Evolutionary conservation across 2,113 vertebrate genomes (phyloP).

Genomic region (Mobula hypostoma): DNA sequence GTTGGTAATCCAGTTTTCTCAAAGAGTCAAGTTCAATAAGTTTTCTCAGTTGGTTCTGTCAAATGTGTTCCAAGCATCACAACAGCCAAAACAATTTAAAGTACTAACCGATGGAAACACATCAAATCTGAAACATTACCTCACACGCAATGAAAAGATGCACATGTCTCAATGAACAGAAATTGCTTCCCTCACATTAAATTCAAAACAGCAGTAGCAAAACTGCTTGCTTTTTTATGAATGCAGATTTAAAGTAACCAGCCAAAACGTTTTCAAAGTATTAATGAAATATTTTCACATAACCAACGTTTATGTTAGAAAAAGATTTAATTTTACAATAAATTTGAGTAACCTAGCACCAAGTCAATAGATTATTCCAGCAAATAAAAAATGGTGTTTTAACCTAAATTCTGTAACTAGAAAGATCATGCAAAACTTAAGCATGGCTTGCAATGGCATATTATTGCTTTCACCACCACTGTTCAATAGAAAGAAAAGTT

Average conservation of each 20-base stretch:
- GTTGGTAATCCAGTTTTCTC: background rate
- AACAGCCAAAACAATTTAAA: constrained; percentile 10
- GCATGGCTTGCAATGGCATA: background rate
- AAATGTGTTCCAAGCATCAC: background rate
- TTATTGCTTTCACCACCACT: background rate
- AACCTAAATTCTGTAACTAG: too few relatives aligned
- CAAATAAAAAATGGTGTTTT: background rate
- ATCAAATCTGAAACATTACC: constrained; percentile 20
- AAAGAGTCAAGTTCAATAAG: background rate
- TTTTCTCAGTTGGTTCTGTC: constrained; percentile 2
- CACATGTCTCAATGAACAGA: background rate
- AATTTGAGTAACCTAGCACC: background rate
- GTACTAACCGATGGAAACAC: background rate
- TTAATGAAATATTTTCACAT: background rate
- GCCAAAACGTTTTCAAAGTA: background rate
- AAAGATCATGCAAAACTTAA: background rate
- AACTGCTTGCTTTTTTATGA: background rate
- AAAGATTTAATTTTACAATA: background rate
- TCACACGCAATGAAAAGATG: constrained; percentile 32
- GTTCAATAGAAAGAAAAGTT: background rate
- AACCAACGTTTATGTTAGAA: background rate
- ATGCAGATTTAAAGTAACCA: background rate
- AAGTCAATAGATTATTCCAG: background rate
- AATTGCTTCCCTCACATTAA: background rate
- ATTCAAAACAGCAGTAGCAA: constrained; percentile 1